These are phyloP conservation scores for Andrena minutula DNA, from an alignment of 2,888 invertebrate species.

Conservation along the genomic window DNA sequence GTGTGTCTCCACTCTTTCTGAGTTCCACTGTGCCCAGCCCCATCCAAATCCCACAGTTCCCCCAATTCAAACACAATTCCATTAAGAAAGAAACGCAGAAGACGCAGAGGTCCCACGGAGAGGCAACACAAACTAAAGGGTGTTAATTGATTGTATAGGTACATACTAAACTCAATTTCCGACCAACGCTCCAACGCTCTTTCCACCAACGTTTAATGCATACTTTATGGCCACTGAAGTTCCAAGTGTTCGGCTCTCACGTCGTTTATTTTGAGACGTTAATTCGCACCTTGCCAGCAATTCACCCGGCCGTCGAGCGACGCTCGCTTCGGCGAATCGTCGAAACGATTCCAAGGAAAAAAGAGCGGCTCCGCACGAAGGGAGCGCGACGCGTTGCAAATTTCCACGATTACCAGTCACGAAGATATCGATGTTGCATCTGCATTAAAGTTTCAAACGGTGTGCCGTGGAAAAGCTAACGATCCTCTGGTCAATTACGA, in stretches of 20 bases:
- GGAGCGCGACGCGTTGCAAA: neutral
- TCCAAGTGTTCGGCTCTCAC: neutral
- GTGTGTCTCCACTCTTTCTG: neutral
- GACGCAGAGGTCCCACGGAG: neutral
- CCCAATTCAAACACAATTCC: slow-evolving; percentile 1
- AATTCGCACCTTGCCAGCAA: slow-evolving; percentile 1
- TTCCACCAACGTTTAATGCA: neutral
- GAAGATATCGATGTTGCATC: slow-evolving; percentile 30
- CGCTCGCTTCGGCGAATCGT: neutral
- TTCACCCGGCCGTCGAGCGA: neutral
- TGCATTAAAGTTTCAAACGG: slow-evolving; percentile 14
- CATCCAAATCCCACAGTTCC: neutral
- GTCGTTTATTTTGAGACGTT: neutral
- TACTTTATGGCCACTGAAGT: no score
- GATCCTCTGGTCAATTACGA: slow-evolving; percentile 38
- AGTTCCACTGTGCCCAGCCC: no score
- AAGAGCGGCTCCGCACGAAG: neutral
- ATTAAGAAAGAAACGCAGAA: neutral
- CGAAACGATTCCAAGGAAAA: neutral
- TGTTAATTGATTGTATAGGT: neutral
- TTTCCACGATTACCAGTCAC: slow-evolving; percentile 20
- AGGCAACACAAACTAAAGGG: neutral
- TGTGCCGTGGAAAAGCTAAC: slow-evolving; percentile 9
- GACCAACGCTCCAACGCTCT: neutral
- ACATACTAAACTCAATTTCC: neutral